Percentiles rank a stretch among this genome's conserved stretches.
Evolutionary conservation across 1,140 invertebrate species (phyloP).

Genomic region (Drosophila dunni): DNA sequence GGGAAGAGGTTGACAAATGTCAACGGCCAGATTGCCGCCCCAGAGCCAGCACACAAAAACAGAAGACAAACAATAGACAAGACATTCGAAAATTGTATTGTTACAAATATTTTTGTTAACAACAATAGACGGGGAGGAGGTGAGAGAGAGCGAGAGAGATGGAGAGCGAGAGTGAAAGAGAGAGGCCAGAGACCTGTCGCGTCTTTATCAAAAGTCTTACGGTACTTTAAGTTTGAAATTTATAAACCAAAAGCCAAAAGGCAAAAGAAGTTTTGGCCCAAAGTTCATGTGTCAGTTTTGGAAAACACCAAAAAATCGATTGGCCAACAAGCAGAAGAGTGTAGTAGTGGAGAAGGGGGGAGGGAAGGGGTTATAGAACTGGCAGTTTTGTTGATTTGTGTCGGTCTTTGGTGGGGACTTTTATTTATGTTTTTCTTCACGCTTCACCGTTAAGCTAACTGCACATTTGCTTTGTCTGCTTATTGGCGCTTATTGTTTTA

Average conservation of each 20-base stretch:
- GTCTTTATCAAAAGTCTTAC: conserved; percentile 54
- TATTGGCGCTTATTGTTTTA: conserved; percentile 80
- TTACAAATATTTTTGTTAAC: conserved; percentile 55
- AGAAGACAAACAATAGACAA: conserved; percentile 61
- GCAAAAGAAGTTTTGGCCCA: conserved; percentile 36
- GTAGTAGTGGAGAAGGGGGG: not conserved
- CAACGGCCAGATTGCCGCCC: conserved; percentile 71
- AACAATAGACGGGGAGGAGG: conserved; percentile 29
- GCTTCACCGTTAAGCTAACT: conserved; percentile 79
- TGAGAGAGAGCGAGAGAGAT: conserved; percentile 4
- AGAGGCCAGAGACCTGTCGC: conserved; percentile 35
- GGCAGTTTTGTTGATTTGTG: conserved; percentile 31
- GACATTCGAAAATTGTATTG: conserved; percentile 74
- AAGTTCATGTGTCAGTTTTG: conserved; percentile 69
- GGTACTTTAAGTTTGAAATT: conserved; percentile 65
- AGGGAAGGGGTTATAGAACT: conserved; percentile 32
- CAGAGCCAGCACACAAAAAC: conserved; percentile 16
- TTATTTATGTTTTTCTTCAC: conserved; percentile 80
- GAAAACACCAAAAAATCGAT: conserved; percentile 59
- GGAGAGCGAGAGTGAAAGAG: not conserved
- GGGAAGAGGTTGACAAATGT: conserved; percentile 63
- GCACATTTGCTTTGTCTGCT: conserved; percentile 78
- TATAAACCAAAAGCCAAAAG: conserved; percentile 22
- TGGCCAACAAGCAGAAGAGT: conserved; percentile 25
- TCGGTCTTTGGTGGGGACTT: conserved; percentile 46